Conservation (phyloP, 2,113 vertebrate species). For the Paracanthobrama guichenoti region DNA sequence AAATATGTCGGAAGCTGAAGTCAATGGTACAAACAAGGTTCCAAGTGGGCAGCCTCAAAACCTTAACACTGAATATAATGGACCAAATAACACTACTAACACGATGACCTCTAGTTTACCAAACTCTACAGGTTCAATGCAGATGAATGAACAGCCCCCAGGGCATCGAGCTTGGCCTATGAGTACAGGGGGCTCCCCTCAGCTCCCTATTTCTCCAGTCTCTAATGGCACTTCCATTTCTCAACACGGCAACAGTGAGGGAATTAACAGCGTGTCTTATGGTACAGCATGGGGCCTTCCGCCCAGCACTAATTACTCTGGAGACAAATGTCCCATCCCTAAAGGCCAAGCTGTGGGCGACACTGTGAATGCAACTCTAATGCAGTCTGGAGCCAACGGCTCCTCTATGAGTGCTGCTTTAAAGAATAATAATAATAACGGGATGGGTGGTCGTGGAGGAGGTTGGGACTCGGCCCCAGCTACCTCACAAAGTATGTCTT, state of each 20-base stretch:
- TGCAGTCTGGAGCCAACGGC: slow-evolving; percentile 84
- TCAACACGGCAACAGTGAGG: slow-evolving; percentile 86
- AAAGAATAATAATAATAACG: slow-evolving; percentile 83
- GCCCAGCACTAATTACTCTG: slow-evolving; percentile 85
- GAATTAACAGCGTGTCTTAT: slow-evolving; percentile 79
- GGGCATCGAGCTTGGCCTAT: slow-evolving; percentile 82
- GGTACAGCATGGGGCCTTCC: slow-evolving; percentile 86
- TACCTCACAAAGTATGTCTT: slow-evolving; percentile 77
- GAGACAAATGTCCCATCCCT: slow-evolving; percentile 86
- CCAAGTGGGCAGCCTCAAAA: slow-evolving; percentile 91
- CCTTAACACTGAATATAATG: slow-evolving; percentile 96
- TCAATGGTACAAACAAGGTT: slow-evolving; percentile 94
- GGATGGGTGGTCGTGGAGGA: slow-evolving; percentile 78
- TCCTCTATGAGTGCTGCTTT: slow-evolving; percentile 77
- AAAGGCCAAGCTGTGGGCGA: slow-evolving; percentile 86
- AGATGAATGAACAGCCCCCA: slow-evolving; percentile 83
- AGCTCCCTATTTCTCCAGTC: slow-evolving; percentile 84
- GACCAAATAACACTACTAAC: slow-evolving; percentile 99
- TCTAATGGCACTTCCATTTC: slow-evolving; percentile 87
- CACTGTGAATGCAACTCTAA: slow-evolving; percentile 98
- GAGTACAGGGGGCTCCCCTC: slow-evolving; percentile 83
- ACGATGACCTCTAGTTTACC: slow-evolving; percentile 99
- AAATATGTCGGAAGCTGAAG: slow-evolving; percentile 79
- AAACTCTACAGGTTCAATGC: slow-evolving; percentile 93
- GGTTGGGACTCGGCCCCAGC: slow-evolving; percentile 86